Conservation (phyloP, 2,888 invertebrate genomes). For the Sinopyrophorus schimmeli region DNA sequence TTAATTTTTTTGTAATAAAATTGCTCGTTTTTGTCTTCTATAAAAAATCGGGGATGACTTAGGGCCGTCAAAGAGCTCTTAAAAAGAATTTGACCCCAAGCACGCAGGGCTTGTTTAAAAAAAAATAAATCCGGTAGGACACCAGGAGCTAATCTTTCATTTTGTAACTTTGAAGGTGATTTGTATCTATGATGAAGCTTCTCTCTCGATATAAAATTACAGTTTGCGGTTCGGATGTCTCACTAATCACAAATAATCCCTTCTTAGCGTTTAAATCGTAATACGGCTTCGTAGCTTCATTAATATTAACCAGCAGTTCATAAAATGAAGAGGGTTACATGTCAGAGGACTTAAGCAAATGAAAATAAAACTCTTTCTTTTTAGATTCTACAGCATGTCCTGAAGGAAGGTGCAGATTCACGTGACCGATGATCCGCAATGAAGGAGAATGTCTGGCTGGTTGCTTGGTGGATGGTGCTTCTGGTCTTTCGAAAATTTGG, state of each 20-base stretch:
- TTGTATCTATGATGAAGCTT: conserved; percentile 19
- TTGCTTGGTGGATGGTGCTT: no score
- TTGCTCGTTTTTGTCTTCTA: no score
- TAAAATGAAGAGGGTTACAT: conserved; percentile 40
- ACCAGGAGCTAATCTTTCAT: no score
- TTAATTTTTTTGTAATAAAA: no score
- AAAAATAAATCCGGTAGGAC: no score
- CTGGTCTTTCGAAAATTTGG: conserved; percentile 34
- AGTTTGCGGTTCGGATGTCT: conserved; percentile 42
- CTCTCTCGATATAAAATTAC: conserved; percentile 34
- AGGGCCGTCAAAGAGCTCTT: no score
- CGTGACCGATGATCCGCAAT: conserved; percentile 30
- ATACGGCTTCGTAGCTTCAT: conserved; percentile 48
- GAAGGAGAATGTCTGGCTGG: conserved; percentile 42
- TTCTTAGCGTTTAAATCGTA: conserved; percentile 45
- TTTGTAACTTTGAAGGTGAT: conserved; percentile 19
- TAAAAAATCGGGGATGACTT: no score
- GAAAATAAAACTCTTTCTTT: conserved; percentile 41
- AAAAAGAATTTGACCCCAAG: no score
- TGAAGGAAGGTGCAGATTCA: conserved; percentile 37
- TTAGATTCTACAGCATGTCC: no score
- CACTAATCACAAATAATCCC: conserved; percentile 49
- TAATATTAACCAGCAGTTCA: conserved; percentile 48
- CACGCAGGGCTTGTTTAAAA: no score
- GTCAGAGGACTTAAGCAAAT: conserved; percentile 50